Evolutionary conservation across 2,113 vertebrate species (phyloP).

Genomic region (Donacobius atricapilla): DNA sequence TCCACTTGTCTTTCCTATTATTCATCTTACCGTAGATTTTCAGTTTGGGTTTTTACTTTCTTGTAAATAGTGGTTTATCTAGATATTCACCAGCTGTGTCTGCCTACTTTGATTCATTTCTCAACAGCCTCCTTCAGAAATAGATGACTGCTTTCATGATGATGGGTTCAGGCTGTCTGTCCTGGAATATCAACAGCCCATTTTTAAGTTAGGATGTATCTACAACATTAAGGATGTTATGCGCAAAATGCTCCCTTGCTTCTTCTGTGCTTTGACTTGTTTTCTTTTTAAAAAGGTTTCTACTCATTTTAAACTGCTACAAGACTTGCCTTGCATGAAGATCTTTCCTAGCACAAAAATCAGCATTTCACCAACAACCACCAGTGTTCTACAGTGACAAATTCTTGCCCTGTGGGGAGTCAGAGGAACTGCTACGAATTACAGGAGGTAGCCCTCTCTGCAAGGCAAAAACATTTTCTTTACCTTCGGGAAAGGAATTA

Average conservation of each 20-base stretch:
- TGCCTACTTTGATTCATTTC: not conserved
- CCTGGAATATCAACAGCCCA: not conserved
- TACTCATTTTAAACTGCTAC: not conserved
- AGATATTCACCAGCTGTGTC: not conserved
- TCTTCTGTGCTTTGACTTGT: not conserved
- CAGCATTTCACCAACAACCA: not conserved
- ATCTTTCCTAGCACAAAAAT: not conserved
- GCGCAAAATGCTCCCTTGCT: not conserved
- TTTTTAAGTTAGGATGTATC: not conserved
- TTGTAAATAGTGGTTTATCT: not conserved
- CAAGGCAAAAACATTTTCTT: not conserved
- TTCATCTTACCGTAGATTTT: not conserved
- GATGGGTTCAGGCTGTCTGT: not conserved
- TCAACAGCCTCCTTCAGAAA: not conserved
- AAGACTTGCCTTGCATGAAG: not conserved
- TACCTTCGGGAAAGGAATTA: not conserved
- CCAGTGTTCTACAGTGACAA: rapidly evolving
- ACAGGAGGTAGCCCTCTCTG: not conserved
- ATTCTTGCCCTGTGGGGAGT: not conserved
- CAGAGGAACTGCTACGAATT: not conserved
- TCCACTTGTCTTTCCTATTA: not conserved
- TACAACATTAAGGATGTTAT: not conserved
- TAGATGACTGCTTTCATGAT: not conserved
- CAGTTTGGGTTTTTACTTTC: not conserved
- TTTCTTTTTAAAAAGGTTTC: not conserved